These are phyloP conservation scores for Stegodyphus dumicola DNA, from an alignment of 1,140 invertebrate species.

Conservation along the genomic window DNA sequence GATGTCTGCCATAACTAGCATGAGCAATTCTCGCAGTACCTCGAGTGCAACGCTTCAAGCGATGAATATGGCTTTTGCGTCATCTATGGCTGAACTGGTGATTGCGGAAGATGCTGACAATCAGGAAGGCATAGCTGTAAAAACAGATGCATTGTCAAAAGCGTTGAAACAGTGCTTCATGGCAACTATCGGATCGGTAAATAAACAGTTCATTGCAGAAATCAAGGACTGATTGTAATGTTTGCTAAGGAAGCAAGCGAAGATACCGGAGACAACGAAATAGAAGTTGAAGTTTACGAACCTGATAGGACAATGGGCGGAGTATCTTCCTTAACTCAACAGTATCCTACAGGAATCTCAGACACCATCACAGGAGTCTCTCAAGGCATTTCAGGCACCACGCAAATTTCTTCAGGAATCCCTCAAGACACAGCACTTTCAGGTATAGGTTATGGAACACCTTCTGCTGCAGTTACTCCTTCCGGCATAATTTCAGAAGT, in stretches of 20 bases:
- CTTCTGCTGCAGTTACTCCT: no score
- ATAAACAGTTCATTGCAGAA: conserved; percentile 43
- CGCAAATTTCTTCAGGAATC: no score
- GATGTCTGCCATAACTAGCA: conserved; percentile 16
- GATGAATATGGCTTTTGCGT: conserved; percentile 55
- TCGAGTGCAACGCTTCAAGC: conserved; percentile 20
- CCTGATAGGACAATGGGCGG: not conserved
- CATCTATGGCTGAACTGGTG: conserved; percentile 39
- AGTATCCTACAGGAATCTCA: no score
- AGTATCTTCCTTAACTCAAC: no score
- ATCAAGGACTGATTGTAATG: conserved; percentile 41
- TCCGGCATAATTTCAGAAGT: no score
- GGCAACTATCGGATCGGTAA: not conserved
- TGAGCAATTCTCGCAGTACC: not conserved
- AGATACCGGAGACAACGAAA: not conserved
- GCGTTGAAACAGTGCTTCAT: conserved; percentile 19
- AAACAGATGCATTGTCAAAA: conserved; percentile 26
- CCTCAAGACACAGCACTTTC: no score
- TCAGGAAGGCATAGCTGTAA: not conserved
- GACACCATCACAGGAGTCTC: no score
- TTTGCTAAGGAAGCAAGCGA: conserved; percentile 32
- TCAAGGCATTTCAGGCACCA: no score
- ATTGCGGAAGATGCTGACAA: conserved; percentile 40
- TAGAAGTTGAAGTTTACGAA: not conserved
- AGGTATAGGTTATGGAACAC: no score